A percentile compares a stretch with the other conserved stretches of the same genome.
phyloP scores from a whole-genome alignment of 2,888 invertebrate species.

The Hemistola chrysoprasaria region DNA sequence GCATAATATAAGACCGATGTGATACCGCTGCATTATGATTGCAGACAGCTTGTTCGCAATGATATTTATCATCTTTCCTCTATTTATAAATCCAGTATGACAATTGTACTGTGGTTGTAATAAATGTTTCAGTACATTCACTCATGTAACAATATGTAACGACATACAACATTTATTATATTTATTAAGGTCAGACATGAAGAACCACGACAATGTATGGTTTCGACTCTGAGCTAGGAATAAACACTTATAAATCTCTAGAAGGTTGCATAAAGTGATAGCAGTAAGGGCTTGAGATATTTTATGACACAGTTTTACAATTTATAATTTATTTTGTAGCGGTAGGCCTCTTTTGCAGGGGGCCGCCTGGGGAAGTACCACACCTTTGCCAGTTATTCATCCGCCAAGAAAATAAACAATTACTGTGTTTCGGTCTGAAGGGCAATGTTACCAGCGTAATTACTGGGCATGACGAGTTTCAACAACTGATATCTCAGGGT shows the following conservation, averaged over 20 bases:
- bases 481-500: too few species aligned
- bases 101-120: conserved; percentile 38
- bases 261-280: conserved; percentile 36
- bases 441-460: too few species aligned
- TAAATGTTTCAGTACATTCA: conserved; percentile 56
- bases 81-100: conserved; percentile 39
- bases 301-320: neutral
- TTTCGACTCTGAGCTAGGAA: conserved; percentile 49
- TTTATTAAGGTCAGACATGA: conserved; percentile 59
- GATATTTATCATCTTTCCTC: too few species aligned
- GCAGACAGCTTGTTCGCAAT: too few species aligned
- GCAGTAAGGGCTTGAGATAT: neutral
- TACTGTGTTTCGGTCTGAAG: too few species aligned
- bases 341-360: too few species aligned
- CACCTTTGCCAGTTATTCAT: too few species aligned
- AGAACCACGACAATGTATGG: conserved; percentile 41
- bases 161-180: conserved; percentile 65
- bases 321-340: neutral
- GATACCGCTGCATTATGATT: too few species aligned
- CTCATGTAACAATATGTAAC: conserved; percentile 60
- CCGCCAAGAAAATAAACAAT: too few species aligned
- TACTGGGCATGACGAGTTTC: too few species aligned
- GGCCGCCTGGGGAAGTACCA: too few species aligned
- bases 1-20: too few species aligned
- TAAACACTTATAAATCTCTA: conserved; percentile 78